Evolutionary conservation across 53 echinoderm and acorn worm genomes (phyloP).

Genomic region (Henricia sp.): DNA sequence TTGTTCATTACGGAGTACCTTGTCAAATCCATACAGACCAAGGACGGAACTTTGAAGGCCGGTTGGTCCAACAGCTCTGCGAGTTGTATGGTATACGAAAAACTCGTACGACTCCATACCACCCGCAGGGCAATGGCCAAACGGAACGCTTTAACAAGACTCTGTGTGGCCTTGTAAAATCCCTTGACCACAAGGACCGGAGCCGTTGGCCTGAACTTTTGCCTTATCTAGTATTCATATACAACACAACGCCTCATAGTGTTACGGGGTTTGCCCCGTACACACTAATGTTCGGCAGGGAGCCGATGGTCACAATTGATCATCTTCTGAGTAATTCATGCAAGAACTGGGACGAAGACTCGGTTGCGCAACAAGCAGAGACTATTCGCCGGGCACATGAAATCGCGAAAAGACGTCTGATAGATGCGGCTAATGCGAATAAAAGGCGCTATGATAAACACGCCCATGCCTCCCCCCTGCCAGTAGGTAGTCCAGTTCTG

Average conservation of each 20-base stretch:
- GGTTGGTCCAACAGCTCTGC: neutral
- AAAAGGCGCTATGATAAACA: constrained; percentile 36
- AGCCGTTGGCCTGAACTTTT: constrained; percentile 52
- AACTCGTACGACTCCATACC: constrained; percentile 47
- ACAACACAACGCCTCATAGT: constrained; percentile 44
- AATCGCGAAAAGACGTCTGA: neutral
- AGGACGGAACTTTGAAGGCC: constrained; percentile 13
- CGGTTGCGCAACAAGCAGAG: neutral
- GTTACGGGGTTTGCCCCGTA: constrained; percentile 24
- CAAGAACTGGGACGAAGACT: constrained; percentile 19
- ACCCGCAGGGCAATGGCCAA: constrained; percentile 66
- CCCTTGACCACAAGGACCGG: neutral
- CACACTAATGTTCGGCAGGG: constrained; percentile 29
- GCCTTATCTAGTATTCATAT: constrained; percentile 25
- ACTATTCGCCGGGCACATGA: neutral
- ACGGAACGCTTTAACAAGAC: constrained; percentile 66
- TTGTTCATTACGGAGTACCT: constrained; percentile 9
- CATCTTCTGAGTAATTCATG: constrained; percentile 4
- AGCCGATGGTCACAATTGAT: constrained; percentile 1
- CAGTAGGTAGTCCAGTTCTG: constrained; percentile 32
- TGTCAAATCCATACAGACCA: constrained; percentile 17
- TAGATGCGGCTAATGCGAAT: neutral
- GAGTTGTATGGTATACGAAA: constrained; percentile 40
- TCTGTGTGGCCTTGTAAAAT: constrained; percentile 51
- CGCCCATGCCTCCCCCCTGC: neutral